Base-by-base conservation (phyloP, 2,888 invertebrate genomes). In the Tricholauxania praeusta region DNA sequence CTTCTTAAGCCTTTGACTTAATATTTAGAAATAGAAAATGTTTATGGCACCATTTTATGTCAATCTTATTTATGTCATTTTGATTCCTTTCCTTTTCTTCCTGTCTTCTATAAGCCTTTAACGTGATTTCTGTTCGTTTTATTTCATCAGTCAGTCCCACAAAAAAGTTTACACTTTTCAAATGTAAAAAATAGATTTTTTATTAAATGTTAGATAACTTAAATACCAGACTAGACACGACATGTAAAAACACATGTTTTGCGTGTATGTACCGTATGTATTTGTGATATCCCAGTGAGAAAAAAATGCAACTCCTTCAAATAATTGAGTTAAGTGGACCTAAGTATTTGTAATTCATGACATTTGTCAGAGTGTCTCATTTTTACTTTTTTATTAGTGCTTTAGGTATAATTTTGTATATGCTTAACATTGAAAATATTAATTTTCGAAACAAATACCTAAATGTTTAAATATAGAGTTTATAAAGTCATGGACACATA, bases 171-270 rank as follows among this genome's bases (percentile, higher is more conserved):
- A 32, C 39, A 10, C 39, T 39, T 39, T 39, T 39, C 10, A 4
- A 28, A 28, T 51, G 53, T 32, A 17, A 28, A 53, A 14, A n/a
- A 49, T 19, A 28, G 57, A 59, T 55, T 72, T 63, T 53, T 48
- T 53, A n/a, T 66, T 28, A 32, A 66, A 52, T 48, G 55, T 39
- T 53, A 39, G 53, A 55, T 57, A 47, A 39, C 55, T 67, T 67
- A 55, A 67, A 67, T 55, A 47, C n/a, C 53, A 67, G 39, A 22
- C 67, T 28, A 49, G 67, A 39, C 67, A 19, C 12, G 67, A 14
- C 12, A 28, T 52, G 51, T 22, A 14, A 65, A 39, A 39, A 8
- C 39, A 39, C 39, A 39, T 39, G 39, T 39, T 4, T 19, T 49
- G 22, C 19, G 51, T 19, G 49, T 49, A 59, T 48, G 22, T 15